phyloP scores from a whole-genome alignment of 2,113 vertebrate species.

The Pelusios castaneus region DNA sequence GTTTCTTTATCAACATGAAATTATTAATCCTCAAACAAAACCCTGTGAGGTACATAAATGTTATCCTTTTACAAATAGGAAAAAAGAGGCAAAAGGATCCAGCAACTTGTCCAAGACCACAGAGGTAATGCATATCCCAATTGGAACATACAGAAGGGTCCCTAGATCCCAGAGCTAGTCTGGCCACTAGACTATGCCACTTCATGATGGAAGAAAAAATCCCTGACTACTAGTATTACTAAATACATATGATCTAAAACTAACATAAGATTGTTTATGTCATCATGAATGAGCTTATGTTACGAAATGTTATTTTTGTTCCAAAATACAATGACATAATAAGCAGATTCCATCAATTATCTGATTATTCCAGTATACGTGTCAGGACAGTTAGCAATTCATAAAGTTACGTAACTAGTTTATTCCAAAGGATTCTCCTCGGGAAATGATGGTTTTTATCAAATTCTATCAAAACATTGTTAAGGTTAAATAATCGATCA shows the following conservation, averaged over 20 bases:
- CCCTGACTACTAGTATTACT: background rate
- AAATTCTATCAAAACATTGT: background rate
- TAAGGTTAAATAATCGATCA: background rate
- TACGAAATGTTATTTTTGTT: background rate
- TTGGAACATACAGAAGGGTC: fast-evolving
- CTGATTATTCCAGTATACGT: background rate
- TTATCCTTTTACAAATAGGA: background rate
- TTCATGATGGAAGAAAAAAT: background rate
- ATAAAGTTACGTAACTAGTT: background rate
- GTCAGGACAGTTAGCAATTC: background rate
- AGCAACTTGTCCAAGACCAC: fast-evolving
- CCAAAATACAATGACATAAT: background rate
- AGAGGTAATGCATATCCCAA: background rate
- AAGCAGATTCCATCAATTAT: background rate
- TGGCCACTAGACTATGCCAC: background rate
- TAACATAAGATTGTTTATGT: background rate
- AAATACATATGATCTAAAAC: background rate
- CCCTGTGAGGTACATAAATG: background rate
- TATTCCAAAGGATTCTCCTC: background rate
- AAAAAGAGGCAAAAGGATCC: background rate
- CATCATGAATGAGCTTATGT: background rate
- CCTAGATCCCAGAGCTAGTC: background rate
- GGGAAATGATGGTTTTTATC: background rate
- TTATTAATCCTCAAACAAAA: background rate
- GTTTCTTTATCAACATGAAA: background rate